These are phyloP conservation scores for Lordiphosa mommai DNA, from an alignment of 1,140 invertebrate species.

Conservation along the genomic window DNA sequence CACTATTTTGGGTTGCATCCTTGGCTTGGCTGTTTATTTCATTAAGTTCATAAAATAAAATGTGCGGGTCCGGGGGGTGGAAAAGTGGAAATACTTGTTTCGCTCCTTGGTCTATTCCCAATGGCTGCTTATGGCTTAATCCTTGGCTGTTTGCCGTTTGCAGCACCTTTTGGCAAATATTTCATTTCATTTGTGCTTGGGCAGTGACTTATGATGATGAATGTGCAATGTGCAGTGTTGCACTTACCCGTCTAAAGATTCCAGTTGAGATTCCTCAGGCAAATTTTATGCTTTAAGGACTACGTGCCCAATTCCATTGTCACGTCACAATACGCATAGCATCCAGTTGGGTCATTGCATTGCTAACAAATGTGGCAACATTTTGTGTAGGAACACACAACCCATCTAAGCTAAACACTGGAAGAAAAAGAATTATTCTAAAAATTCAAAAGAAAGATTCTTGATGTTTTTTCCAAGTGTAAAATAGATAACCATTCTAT, in stretches of 20 bases:
- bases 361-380: conserved; percentile 42
- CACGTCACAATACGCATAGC: conserved; percentile 51
- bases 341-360: conserved; percentile 5
- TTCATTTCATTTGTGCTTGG: conserved; percentile 71
- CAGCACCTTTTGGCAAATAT: conserved; percentile 50
- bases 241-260: conserved; percentile 19
- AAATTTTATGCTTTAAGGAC: conserved; percentile 24
- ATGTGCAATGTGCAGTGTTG: conserved; percentile 55
- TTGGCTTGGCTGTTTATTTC: conserved; percentile 47
- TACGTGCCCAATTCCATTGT: conserved; percentile 61
- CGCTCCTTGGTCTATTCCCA: conserved; percentile 29
- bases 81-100: conserved; percentile 63
- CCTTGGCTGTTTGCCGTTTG: conserved; percentile 38
- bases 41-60: conserved; percentile 59
- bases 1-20: conserved; percentile 46
- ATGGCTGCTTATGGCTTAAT: conserved; percentile 43
- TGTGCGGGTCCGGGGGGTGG: conserved; percentile 4
- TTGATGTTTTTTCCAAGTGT: too few species aligned
- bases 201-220: conserved; percentile 79
- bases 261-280: conserved; percentile 45
- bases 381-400: not conserved
- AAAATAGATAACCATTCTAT: conserved; percentile 72
- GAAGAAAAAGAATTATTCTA: too few species aligned
- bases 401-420: too few species aligned
- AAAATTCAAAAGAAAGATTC: too few species aligned